Evolutionary conservation across 1,140 invertebrate species (phyloP), one percentile per base, ranked within the genome.

Genomic region (Dendrolimus punctatus): DNA sequence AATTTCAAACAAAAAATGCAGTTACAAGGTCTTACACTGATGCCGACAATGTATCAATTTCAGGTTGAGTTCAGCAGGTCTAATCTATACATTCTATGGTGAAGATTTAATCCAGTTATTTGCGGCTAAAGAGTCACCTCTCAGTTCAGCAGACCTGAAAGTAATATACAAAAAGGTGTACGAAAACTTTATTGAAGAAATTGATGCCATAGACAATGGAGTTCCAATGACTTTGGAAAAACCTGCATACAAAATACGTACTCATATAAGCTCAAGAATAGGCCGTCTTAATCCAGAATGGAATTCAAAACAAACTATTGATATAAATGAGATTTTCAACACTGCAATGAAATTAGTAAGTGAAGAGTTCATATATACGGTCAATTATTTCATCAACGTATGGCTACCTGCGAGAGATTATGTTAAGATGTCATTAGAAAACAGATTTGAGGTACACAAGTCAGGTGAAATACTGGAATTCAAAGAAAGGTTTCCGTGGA

Each of bases 181-280:
- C 87, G 92, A 96, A 56, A 90, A 90, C 49, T 95, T 99, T 56
- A 92, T 99, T 10, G 91, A 96, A 88, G 98, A 99, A 90, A 90
- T 99, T 55, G 98, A 99, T 89, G 98, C 93, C 5, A 95, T 99
- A 55, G 98, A 99, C 81, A 99, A 99, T 90, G 98, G 98, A 10
- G 89, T 99, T 10, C 89, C 91, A 0, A 94, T 95, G 87, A 85
- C 84, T 45, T 91, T 94, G 56, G 94, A 90, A n/a, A 91, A 93
- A 73, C 93, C 94, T 36, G 91, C 90, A 51, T 99, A 98, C 81
- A 88, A 87, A 56, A 94, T 99, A 37, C 89, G 90, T 4, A 97
- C 96, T 0, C 89, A 93, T 80, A 72, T 99, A 5, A 93, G 92
- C 76, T 86, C 90, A 2, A 88, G 97, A 70, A 93, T 99, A 4